Base-by-base conservation (phyloP, 37 sponge, comb jelly and placozoan species). In the Cliona cf. orientalis region DNA sequence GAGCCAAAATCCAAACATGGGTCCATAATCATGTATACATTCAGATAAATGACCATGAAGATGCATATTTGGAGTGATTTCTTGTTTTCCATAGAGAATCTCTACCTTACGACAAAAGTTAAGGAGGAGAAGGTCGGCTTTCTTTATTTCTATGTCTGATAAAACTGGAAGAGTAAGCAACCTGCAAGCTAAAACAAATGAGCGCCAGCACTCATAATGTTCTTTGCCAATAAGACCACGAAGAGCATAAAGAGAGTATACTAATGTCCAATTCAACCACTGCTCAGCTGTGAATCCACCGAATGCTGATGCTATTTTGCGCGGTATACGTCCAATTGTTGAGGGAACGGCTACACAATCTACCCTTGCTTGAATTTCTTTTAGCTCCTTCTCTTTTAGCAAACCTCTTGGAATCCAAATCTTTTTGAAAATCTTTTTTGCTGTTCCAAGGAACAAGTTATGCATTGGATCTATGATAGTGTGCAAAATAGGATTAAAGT, bases 51-150 rank as follows among this genome's bases (percentile, higher is more conserved):
- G 78, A 5, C 44, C 63, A 61, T 77, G 78, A 28, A 77, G 22
- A 45, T 77, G 78, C 78, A 77, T 62, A 62, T 77, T 77, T 2
- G 78, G 78, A 35, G 78, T 77, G 5, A 77, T 62, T 17, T 9
- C 4, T 1, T 17, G 2, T n/a, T 77, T 23, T 7, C 78, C 78
- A 77, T 36, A 77, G 2, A 77, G 7, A 43, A 37, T 45, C 35
- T 77, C 53, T 6, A 77, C 78, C 26, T 65, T 2, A 25, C 2
- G 21, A 62, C 78, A 77, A 39, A 77, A 77, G 34, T 77, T 2
- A 2, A 77, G 2, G 1, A 77, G 34, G 2, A 77, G 35, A 22
- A 23, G 4, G 39, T 77, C 78, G n/a, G 44, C 5, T 26, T 29
- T 3, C 12, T 1, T 3, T 1, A 77, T 38, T n/a, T 77, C 78